Conservation (phyloP, 2,113 vertebrate genomes). For the Scolopax mira region DNA sequence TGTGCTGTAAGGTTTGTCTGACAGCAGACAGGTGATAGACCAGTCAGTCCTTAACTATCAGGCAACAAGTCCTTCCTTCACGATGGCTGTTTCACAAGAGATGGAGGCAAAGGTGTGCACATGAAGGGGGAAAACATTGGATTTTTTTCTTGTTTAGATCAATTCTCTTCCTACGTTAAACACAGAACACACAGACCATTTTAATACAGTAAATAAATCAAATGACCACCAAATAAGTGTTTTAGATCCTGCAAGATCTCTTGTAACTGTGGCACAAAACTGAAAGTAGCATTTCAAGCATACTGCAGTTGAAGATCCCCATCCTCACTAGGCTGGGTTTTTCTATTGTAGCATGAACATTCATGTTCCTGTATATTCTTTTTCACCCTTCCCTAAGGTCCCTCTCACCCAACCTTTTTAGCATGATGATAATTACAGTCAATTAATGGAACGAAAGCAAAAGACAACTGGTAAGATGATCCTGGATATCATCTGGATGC, state of each 20-base stretch:
- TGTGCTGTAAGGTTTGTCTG: neutral
- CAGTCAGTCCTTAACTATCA: neutral
- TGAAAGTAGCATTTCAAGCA: neutral
- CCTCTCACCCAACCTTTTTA: neutral
- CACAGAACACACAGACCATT: neutral
- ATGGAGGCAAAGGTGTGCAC: neutral
- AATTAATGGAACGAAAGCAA: slow-evolving; percentile 17
- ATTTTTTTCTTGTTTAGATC: neutral
- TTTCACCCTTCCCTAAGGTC: neutral
- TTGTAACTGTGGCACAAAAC: neutral
- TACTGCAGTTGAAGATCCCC: neutral
- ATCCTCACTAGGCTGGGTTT: neutral
- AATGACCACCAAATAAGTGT: neutral
- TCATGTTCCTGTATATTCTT: neutral
- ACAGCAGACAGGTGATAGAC: neutral
- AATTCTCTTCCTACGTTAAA: neutral
- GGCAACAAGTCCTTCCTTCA: neutral
- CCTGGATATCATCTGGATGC: slow-evolving; percentile 30
- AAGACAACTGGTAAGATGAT: slow-evolving; percentile 24
- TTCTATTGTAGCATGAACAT: neutral
- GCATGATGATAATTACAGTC: slow-evolving; percentile 9
- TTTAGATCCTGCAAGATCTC: neutral
- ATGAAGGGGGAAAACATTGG: neutral
- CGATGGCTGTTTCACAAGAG: neutral
- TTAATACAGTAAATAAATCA: neutral